A percentile compares a stretch with the other conserved stretches of the same genome.
These are phyloP conservation scores for Chroicocephalus ridibundus DNA, from an alignment of 2,113 vertebrate genomes.

Conservation along the genomic window DNA sequence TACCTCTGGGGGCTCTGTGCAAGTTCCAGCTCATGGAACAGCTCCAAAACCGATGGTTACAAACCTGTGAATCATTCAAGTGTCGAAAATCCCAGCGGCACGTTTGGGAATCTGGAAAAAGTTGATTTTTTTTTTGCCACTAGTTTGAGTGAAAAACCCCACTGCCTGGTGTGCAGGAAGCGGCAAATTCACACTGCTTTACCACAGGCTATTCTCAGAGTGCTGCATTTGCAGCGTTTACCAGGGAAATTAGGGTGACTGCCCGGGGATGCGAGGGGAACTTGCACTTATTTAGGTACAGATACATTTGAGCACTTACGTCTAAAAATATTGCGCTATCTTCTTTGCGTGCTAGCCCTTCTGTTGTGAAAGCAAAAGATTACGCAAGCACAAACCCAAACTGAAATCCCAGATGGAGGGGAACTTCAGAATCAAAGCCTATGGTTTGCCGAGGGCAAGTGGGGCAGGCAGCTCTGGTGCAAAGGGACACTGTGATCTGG, in stretches of 20 bases:
- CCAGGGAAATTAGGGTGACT: background rate
- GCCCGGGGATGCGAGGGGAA: background rate
- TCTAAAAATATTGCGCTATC: background rate
- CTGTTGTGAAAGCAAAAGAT: background rate
- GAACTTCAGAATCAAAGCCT: background rate
- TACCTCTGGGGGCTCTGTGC: background rate
- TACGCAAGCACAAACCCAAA: background rate
- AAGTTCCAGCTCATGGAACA: background rate
- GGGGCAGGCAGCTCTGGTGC: accelerated
- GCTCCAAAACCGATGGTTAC: background rate
- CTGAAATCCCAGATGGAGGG: background rate
- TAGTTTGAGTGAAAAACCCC: background rate
- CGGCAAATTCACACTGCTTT: accelerated
- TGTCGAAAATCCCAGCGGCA: background rate
- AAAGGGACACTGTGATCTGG: background rate
- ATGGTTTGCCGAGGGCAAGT: background rate
- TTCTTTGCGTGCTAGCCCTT: background rate
- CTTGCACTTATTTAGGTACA: background rate
- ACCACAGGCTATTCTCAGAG: accelerated
- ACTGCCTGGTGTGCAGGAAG: background rate
- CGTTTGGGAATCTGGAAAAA: background rate
- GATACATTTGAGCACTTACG: background rate
- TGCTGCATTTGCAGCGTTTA: background rate
- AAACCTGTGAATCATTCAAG: background rate
- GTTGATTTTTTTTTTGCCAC: background rate